phyloP scores from a whole-genome alignment of 2,113 vertebrate genomes.

The Diadophis punctatus region DNA sequence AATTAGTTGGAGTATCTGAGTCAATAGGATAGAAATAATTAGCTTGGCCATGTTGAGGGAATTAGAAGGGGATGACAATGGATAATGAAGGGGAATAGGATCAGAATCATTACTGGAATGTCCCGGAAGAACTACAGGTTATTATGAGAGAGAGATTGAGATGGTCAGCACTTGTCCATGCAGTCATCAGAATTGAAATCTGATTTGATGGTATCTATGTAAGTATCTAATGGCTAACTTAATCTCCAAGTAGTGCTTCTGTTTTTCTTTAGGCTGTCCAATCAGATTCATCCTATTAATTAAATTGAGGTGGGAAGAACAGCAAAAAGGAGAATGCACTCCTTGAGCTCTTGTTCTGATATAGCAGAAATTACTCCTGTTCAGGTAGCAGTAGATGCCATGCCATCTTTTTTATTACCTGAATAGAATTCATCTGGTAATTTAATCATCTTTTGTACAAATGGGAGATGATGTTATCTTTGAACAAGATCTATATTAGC shows the following conservation, averaged over 20 bases:
- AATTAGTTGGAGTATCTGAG: neutral
- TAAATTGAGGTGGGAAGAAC: neutral
- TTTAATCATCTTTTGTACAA: neutral
- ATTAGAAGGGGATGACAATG: neutral
- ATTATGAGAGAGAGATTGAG: neutral
- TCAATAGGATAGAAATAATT: neutral
- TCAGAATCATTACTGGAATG: neutral
- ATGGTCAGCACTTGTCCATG: neutral
- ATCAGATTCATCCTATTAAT: neutral
- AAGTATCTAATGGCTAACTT: neutral
- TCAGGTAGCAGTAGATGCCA: neutral
- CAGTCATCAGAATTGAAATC: neutral
- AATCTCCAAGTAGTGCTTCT: neutral
- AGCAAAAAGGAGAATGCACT: neutral
- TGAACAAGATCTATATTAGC: neutral
- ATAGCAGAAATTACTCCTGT: neutral
- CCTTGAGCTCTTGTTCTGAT: neutral
- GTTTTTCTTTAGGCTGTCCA: neutral
- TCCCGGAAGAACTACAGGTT: neutral
- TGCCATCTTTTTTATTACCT: neutral
- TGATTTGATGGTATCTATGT: neutral
- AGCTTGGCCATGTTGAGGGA: neutral
- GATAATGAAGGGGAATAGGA: neutral
- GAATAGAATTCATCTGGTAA: neutral
- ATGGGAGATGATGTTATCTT: neutral